phyloP scores from a whole-genome alignment of 2,888 invertebrate genomes.

The Nebria salina region DNA sequence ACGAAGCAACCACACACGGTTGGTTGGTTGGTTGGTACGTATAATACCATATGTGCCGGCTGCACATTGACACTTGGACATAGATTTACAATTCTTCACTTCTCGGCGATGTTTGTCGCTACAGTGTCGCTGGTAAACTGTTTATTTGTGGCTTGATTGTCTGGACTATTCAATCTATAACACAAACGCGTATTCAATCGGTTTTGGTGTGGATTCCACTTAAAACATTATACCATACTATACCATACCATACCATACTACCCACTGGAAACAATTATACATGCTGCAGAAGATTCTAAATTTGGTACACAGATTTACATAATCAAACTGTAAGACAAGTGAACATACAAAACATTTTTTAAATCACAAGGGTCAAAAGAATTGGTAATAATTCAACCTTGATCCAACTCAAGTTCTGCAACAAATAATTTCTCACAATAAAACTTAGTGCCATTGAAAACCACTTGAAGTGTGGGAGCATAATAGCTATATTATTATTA shows the following conservation, averaged over 20 bases:
- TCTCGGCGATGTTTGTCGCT: background rate
- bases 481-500: background rate
- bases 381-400: background rate
- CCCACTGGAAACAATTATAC: background rate
- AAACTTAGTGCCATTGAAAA: background rate
- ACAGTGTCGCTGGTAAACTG: background rate
- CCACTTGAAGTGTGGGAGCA: background rate
- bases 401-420: background rate
- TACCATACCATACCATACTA: too few species aligned
- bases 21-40: background rate
- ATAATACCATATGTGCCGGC: background rate
- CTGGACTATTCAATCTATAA: background rate
- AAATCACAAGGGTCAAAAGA: too few species aligned
- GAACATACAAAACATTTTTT: background rate
- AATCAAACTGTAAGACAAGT: background rate
- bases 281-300: background rate
- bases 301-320: background rate
- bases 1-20: background rate
- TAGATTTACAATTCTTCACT: background rate
- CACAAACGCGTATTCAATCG: background rate
- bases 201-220: background rate
- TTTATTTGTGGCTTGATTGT: constrained; percentile 1
- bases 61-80: background rate
- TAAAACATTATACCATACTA: too few species aligned
- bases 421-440: background rate